A percentile compares a stretch with the other conserved stretches of the same genome.
Conservation (phyloP, 2,113 vertebrate genomes). For the Ariopsis seemanni region DNA sequence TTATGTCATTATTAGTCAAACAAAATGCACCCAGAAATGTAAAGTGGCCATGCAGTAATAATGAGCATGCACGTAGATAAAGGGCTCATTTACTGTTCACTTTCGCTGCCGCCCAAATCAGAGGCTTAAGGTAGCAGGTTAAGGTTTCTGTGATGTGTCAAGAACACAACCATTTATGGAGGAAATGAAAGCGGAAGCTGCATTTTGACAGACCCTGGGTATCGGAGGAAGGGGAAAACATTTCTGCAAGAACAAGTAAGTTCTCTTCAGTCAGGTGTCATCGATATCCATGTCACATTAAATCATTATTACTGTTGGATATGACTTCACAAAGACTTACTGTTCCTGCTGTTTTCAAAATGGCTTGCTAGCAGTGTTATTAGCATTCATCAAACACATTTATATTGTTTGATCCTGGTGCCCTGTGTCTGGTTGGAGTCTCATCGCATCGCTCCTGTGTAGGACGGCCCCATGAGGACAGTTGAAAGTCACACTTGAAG, state of each 20-base stretch:
- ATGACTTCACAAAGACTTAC: background rate
- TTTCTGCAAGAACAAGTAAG: background rate
- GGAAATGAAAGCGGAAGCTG: conserved; percentile 49
- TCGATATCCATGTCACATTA: background rate
- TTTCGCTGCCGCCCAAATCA: background rate
- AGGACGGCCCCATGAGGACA: too few relatives aligned
- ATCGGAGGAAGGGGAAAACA: background rate
- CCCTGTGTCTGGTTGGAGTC: too few relatives aligned
- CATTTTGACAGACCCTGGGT: background rate
- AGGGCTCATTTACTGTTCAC: background rate
- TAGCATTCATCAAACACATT: background rate
- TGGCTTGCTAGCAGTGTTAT: background rate
- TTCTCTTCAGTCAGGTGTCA: background rate
- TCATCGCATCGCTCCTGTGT: too few relatives aligned
- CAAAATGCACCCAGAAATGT: background rate
- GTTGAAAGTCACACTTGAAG: too few relatives aligned
- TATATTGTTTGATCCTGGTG: too few relatives aligned
- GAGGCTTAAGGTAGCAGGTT: background rate
- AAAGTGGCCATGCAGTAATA: background rate
- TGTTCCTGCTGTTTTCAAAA: background rate
- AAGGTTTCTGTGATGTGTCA: conserved; percentile 29
- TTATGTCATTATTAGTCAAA: background rate
- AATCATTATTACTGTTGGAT: background rate
- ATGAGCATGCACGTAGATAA: background rate
- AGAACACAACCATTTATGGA: conserved; percentile 46